A percentile compares a stretch with the other conserved stretches of the same genome.
Conservation (phyloP, 2,113 vertebrate species). For the Tauraco erythrolophus region DNA sequence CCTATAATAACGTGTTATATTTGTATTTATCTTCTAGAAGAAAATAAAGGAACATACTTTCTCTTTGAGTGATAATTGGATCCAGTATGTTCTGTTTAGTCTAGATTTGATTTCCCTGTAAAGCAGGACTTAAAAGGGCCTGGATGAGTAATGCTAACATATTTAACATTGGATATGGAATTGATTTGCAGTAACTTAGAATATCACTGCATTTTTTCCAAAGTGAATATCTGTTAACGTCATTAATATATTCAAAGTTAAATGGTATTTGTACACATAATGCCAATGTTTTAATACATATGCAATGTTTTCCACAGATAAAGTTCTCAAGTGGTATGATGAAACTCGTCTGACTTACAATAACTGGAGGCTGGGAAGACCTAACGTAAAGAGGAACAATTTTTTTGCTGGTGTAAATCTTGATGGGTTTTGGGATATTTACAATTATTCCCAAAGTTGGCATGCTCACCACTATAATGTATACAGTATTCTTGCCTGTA, state of each 20-base stretch:
- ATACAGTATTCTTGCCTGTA: conserved; percentile 87
- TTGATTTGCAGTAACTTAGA: neutral
- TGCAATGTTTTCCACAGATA: conserved; percentile 74
- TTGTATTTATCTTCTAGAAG: neutral
- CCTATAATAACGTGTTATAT: neutral
- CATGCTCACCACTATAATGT: conserved; percentile 78
- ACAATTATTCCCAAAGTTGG: conserved; percentile 42
- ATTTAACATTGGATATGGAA: neutral
- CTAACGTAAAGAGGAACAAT: conserved; percentile 58
- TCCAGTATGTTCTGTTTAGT: neutral
- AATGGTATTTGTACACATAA: neutral
- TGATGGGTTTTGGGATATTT: conserved; percentile 85
- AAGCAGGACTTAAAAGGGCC: neutral
- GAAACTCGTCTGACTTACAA: conserved; percentile 88
- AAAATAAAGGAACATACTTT: neutral
- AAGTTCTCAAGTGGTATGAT: conserved; percentile 88
- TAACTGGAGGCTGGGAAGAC: conserved; percentile 88
- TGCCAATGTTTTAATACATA: neutral
- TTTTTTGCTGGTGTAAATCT: conserved; percentile 86
- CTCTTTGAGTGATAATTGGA: neutral
- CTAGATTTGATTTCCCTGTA: conserved; percentile 10
- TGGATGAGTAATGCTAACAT: neutral
- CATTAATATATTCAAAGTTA: neutral
- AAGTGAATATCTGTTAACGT: neutral
- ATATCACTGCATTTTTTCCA: neutral